A percentile compares a stretch with the other conserved stretches of the same genome.
These are phyloP conservation scores for Whitmania pigra DNA, from an alignment of 1,140 invertebrate genomes.

Conservation along the genomic window DNA sequence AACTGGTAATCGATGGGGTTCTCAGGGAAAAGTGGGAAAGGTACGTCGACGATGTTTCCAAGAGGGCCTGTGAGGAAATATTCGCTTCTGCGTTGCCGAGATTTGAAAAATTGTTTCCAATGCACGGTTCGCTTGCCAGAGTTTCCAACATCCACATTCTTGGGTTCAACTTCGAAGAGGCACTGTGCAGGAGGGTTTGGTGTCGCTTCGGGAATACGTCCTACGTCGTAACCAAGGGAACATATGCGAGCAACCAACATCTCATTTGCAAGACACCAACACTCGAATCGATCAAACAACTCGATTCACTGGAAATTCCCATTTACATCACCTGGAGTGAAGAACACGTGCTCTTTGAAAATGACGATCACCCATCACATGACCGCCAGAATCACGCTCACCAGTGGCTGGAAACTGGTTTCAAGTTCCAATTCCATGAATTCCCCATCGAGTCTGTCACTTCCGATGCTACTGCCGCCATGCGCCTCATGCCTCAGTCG, in stretches of 20 bases:
- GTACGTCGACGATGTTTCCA: slow-evolving; percentile 18
- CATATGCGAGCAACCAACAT: slow-evolving; percentile 22
- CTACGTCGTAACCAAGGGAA: background rate
- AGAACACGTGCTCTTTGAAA: too few species aligned
- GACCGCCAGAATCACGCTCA: background rate
- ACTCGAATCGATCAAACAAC: background rate
- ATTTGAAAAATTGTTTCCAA: background rate
- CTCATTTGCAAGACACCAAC: slow-evolving; percentile 6
- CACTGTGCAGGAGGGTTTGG: slow-evolving; percentile 25
- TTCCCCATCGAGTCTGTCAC: too few species aligned
- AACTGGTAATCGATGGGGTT: slow-evolving; percentile 22
- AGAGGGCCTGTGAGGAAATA: background rate
- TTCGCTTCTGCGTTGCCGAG: slow-evolving; percentile 24
- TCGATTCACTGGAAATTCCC: too few species aligned
- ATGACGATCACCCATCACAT: too few species aligned
- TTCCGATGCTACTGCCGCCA: too few species aligned
- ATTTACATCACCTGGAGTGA: too few species aligned
- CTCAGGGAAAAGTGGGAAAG: slow-evolving; percentile 23
- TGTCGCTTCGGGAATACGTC: slow-evolving; percentile 25
- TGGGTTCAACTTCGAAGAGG: slow-evolving; percentile 26
- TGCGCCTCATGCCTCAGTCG: too few species aligned
- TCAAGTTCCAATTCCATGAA: too few species aligned
- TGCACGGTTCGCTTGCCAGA: background rate
- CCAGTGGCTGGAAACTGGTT: too few species aligned
- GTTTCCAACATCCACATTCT: slow-evolving; percentile 26